Conservation (phyloP, 2,113 vertebrate genomes). For the Ophthalmolycus amberensis region DNA sequence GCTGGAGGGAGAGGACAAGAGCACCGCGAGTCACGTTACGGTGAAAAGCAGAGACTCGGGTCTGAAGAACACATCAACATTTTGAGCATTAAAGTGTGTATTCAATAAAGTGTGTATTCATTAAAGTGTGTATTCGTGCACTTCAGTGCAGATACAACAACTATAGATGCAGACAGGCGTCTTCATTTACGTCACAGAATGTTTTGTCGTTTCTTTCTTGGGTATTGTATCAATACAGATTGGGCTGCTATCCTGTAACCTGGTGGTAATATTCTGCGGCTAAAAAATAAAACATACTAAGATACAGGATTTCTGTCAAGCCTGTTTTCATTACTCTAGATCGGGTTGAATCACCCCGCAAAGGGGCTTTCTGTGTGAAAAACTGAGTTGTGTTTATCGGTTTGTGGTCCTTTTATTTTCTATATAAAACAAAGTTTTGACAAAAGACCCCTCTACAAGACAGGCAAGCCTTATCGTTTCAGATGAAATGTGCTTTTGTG, state of each 20-base stretch:
- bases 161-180: not conserved
- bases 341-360: not conserved
- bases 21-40: constrained; percentile 11
- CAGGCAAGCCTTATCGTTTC: not conserved
- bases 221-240: not conserved
- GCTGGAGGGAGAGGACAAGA: constrained; percentile 77
- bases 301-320: not conserved
- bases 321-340: not conserved
- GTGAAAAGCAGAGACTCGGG: not conserved
- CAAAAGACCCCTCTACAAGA: not conserved
- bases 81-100: not conserved
- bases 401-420: not conserved
- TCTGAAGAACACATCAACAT: not conserved
- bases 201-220: constrained; percentile 21
- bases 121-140: not conserved
- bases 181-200: constrained; percentile 1
- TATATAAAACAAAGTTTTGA: not conserved
- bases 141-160: not conserved
- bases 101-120: not conserved
- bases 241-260: not conserved
- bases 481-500: not conserved
- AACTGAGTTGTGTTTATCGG: not conserved
- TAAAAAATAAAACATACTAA: not conserved
- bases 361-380: not conserved
- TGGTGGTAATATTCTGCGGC: not conserved